Evolutionary conservation across 2,797 vertebrate genomes (phyloP).

Genomic region (Halcyon badia): DNA sequence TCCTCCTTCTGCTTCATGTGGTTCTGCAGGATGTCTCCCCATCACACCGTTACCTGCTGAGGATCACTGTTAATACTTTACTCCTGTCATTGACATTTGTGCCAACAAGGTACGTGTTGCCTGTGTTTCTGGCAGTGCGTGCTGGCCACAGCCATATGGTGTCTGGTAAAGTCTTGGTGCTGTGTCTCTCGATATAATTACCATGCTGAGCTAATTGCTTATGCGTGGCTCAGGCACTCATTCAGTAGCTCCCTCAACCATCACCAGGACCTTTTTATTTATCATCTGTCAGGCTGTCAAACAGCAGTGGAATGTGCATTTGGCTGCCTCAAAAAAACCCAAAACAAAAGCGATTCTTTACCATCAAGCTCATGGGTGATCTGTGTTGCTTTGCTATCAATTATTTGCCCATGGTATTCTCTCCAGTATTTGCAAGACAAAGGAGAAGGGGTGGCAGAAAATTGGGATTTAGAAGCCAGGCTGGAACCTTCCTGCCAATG

Average conservation of each 20-base stretch:
- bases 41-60: neutral
- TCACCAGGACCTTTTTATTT: neutral
- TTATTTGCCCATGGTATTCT: neutral
- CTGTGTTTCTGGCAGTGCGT: neutral
- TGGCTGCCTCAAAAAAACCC: neutral
- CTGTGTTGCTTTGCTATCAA: neutral
- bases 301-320: neutral
- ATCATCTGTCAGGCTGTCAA: neutral
- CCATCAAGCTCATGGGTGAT: neutral
- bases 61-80: neutral
- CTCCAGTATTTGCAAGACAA: constrained; percentile 20
- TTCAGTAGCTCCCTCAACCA: neutral
- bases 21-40: neutral
- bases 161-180: neutral
- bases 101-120: neutral
- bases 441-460: constrained; percentile 26
- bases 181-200: neutral
- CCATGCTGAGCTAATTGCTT: neutral
- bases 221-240: neutral
- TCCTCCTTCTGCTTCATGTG: neutral
- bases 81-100: neutral
- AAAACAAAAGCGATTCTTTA: neutral
- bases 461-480: neutral
- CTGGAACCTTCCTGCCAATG: neutral
- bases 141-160: neutral